A percentile compares a stretch with the other conserved stretches of the same genome.
phyloP scores from a whole-genome alignment of 1,140 invertebrate species.

The Archegozetes longisetosus region DNA sequence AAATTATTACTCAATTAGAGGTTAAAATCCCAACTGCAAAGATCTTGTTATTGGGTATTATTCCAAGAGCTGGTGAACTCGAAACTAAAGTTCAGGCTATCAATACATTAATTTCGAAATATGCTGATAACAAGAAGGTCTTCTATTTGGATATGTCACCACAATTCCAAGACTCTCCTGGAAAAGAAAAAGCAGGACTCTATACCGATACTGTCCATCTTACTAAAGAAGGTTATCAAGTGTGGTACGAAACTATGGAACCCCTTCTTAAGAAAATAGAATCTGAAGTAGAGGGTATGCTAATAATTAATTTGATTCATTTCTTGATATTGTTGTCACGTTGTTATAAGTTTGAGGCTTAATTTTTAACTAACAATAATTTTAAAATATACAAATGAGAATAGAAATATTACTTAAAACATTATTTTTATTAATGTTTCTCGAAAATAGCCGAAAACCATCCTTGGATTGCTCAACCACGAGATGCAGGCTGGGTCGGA shows the following conservation, averaged over 20 bases:
- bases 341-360: no score
- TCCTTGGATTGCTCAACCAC: slow-evolving; percentile 3
- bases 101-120: neutral
- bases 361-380: no score
- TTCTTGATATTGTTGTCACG: no score
- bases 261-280: neutral
- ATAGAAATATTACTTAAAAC: no score
- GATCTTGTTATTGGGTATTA: slow-evolving; percentile 3
- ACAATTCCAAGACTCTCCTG: neutral
- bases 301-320: no score
- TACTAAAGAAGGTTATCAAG: slow-evolving; percentile 1
- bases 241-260: slow-evolving; percentile 10
- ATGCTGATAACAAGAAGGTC: neutral
- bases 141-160: neutral
- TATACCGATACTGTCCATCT: slow-evolving; percentile 6
- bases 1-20: neutral
- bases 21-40: slow-evolving; percentile 1
- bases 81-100: neutral
- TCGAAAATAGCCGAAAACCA: no score
- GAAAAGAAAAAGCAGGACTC: neutral
- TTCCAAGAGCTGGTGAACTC: neutral
- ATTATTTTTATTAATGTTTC: no score
- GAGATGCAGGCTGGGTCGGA: neutral
- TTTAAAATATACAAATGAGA: no score
- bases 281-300: no score